Percentiles rank a stretch among this genome's conserved stretches.
These are phyloP conservation scores for Germaria angustata DNA, from an alignment of 2,888 invertebrate species.

Conservation along the genomic window DNA sequence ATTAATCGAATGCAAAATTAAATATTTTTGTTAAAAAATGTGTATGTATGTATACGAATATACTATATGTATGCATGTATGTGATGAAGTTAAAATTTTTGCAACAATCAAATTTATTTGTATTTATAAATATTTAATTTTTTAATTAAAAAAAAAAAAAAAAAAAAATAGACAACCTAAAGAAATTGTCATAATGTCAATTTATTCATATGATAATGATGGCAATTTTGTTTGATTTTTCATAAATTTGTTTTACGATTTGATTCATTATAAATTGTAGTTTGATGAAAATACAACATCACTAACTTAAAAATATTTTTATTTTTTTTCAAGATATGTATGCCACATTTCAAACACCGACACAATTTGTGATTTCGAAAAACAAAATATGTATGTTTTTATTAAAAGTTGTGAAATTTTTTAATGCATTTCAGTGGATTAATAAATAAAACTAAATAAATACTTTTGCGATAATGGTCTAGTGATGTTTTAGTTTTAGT, in stretches of 20 bases:
- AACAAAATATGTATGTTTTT: slow-evolving; percentile 8
- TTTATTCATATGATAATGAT: slow-evolving; percentile 36
- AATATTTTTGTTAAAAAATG: no score
- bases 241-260: not conserved
- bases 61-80: no score
- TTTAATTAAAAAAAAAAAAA: not conserved
- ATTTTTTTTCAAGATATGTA: no score
- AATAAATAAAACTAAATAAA: no score
- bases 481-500: slow-evolving; percentile 33
- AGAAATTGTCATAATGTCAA: not conserved
- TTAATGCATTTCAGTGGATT: slow-evolving; percentile 14
- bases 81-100: not conserved
- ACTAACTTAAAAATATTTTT: not conserved
- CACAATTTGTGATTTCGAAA: no score
- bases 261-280: no score
- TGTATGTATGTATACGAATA: no score
- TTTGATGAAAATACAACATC: not conserved
- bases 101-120: not conserved
- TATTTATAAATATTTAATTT: no score
- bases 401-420: slow-evolving; percentile 36
- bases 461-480: not conserved
- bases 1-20: no score
- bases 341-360: no score
- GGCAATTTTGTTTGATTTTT: not conserved
- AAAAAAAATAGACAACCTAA: no score